Base-by-base conservation (phyloP, 2,888 invertebrate species). In the Horisme vitalbata region DNA sequence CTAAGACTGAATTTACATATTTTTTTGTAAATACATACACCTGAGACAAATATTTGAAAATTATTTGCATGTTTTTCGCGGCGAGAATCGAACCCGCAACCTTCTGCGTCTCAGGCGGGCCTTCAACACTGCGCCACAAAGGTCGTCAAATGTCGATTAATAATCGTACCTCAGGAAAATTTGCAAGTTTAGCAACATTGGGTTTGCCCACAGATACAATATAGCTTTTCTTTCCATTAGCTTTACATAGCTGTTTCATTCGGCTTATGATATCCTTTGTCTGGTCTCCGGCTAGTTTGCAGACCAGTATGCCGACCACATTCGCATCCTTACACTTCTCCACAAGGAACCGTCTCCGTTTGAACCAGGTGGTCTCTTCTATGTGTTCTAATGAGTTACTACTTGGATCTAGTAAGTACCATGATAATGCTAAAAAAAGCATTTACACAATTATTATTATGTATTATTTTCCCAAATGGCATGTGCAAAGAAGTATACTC, bases 121-220 rank as follows among this genome's bases (percentile, higher is more conserved):
- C n/a, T n/a, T n/a, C n/a, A n/a, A n/a, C n/a, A n/a, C n/a, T n/a
- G n/a, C n/a, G n/a, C n/a, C n/a, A n/a, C n/a, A n/a, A n/a, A n/a
- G n/a, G n/a, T n/a, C n/a, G n/a, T n/a, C n/a, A n/a, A n/a, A n/a
- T n/a, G n/a, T n/a, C n/a, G n/a, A n/a, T 4, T 7, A 3, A n/a
- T 34, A 11, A 20, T 11, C 32, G 21, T 12, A 41, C 94, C 90
- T 97, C 96, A 41, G 95, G 93, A 78, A 99, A 98, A 84, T 99
- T 99, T 0, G 98, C 97, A 50, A 99, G 85, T 80, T 99, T 99
- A 0, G 97, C 95, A 7, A 96, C 95, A 87, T 97, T 99, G 2
- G 98, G 95, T 76, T 98, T 97, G 3, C 99, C 99, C 39, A 99
- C 96, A 13, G 96, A 96, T 41, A 99, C 93, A 31, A 97, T 94